Base-by-base conservation (phyloP, 2,797 vertebrate genomes). In the Pseudomugil gertrudae region DNA sequence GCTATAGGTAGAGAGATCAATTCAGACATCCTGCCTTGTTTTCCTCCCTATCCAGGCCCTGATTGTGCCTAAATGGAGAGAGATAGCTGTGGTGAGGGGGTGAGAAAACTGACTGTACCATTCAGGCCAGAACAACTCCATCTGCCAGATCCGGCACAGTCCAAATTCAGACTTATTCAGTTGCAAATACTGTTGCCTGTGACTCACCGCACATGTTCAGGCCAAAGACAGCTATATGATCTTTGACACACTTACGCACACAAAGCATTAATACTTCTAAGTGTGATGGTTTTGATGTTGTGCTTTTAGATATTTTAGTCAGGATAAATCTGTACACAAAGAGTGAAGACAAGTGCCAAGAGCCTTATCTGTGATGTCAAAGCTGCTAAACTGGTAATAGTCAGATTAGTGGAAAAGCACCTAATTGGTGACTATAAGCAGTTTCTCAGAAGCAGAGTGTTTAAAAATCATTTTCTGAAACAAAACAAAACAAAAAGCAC, bases 1-100 rank as follows among this genome's bases (percentile, higher is more conserved):
- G 51, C 84, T 85, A 87, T 89, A 88, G 89, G 87, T 85, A 69
- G 59, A 66, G 72, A 69, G 86, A 91, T 91, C 85, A 90, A 88
- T 90, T 75, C 2, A 21, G 71, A 76, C 69, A 59, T 23, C 5
- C 63, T 71, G 69, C 69, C 68, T 60, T 35, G 2, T 57, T 85
- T 66, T 50, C 24, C 56, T 59, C 53, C 14, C 62, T 57, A 50
- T 80, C 55, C 40, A 70, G 57, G 76, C 32, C 74, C 72, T 78
- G 74, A 83, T 89, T 85, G 80, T 75, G 72, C 74, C 90, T 87
- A 84, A 81, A 89, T 79, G 67, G 33, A 35, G 33, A 35, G 33
- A 35, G 43, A 47, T 71, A 56, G 67, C 54, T 48, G 55, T 58
- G 65, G 80, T 66, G 52, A 48, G 35, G 63, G 63, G 53, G 27